Base-by-base conservation (phyloP, 2,797 vertebrate genomes). In the Brotula barbata region DNA sequence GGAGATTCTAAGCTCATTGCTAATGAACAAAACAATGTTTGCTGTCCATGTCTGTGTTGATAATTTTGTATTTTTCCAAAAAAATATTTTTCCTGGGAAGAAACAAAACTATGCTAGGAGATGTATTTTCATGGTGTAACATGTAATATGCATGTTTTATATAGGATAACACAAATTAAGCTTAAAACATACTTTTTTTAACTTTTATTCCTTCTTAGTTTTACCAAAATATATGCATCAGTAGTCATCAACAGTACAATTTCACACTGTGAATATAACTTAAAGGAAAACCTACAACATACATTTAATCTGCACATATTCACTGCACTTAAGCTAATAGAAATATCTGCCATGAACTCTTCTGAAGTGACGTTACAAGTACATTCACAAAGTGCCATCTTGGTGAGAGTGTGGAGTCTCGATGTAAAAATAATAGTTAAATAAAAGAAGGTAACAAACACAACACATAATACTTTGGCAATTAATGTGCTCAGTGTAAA, bases 211-310 rank as follows among this genome's bases (percentile, higher is more conserved):
- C 85, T 81, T 85, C 84, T 82, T 88, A 64, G 82, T 73, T 47
- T 82, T 84, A 85, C 16, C 72, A 75, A 87, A 84, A 85, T 78
- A 84, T 78, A 81, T 80, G 43, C 77, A 70, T 77, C 73, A 82
- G 40, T 68, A 47, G 67, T 79, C 77, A 70, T 77, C 73, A 82
- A 42, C 68, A 47, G 67, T 79, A 84, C 76, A 87, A 88, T 84
- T 66, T 81, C 82, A 86, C 71, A 58, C 81, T 45, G 49, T 63
- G 47, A 63, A 73, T 78, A 62, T 64, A 85, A 73, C 64, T 65
- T 74, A 76, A 81, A 80, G 28, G 72, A 79, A 84, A 81, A 68
- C 44, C 65, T 64, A 85, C 63, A 78, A 85, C 83, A 82, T 71
- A 9, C 11, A 84, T 83, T 71, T 71, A 60, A 78, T 22, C 69